Base-by-base conservation (phyloP, 2,113 vertebrate genomes). In the Psammodynastes pulverulentus region DNA sequence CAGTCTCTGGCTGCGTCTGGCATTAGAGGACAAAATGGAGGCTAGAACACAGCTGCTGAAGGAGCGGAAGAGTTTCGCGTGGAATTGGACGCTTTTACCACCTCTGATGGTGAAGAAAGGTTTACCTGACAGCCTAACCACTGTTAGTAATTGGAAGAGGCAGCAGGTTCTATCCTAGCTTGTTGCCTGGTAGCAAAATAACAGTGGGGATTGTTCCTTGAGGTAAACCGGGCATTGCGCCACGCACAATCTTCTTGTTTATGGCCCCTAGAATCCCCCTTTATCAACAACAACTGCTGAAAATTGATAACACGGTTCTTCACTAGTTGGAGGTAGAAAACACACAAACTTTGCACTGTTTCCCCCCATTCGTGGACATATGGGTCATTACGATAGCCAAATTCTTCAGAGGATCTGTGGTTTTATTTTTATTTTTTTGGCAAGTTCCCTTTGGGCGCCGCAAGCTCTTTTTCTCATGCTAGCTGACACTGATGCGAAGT, bases 401-500 rank as follows among this genome's bases (percentile, higher is more conserved):
- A 96, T 92, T 96, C 96, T 97, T 97, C 96, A 95, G 97, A 97
- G 97, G 97, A 29, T 96, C 94, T 92, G 95, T 95, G 97, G 96
- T 97, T 97, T 96, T 97, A 96, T 97, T 97, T 96, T 97, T 97
- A 95, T 96, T 93, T 97, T 97, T 97, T 96, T 39, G 97, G 96
- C 93, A 95, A 96, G 96, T 97, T 95, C 96, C 96, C 91, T 97
- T 97, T 95, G 94, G 93, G 96, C 94, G 94, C 96, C 96, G 96
- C 95, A 95, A 96, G 96, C 96, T 97, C 95, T 97, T 97, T 97
- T 97, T 97, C 96, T 96, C 95, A 39, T 94, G 89, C 90, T 62
- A 49, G 91, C 91, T 96, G 97, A 98, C 90, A 96, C 92, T 97
- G 97, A 98, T 98, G 79, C 87, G 95, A 97, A 97, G 97, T 97